phyloP scores from a whole-genome alignment of 1,140 invertebrate species.

The Drosophila ficusphila region DNA sequence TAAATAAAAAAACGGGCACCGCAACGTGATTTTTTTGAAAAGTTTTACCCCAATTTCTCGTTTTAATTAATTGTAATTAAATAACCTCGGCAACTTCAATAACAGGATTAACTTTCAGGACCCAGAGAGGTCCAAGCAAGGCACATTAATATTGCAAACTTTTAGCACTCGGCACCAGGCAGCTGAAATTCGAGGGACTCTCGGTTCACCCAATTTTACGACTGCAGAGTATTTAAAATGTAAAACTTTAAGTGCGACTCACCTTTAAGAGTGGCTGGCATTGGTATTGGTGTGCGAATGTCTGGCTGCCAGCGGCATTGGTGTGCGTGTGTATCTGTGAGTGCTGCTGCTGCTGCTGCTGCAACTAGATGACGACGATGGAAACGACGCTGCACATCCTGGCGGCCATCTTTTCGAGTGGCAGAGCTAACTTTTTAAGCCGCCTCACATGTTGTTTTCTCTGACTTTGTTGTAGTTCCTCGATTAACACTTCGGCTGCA shows the following conservation, averaged over 20 bases:
- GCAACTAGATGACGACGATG: conserved; percentile 50
- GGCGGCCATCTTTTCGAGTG: conserved; percentile 73
- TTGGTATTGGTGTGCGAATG: conserved; percentile 24
- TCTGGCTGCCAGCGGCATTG: conserved; percentile 24
- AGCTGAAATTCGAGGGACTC: conserved; percentile 15
- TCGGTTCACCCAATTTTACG: conserved; percentile 54
- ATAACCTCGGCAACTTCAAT: no score
- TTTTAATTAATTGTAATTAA: neutral
- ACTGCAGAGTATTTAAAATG: conserved; percentile 62
- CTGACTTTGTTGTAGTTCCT: conserved; percentile 30
- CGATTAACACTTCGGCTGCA: conserved; percentile 65
- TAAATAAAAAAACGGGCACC: no score
- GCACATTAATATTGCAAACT: conserved; percentile 12
- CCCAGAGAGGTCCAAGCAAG: neutral
- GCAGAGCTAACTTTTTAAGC: conserved; percentile 38
- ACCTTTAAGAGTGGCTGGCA: conserved; percentile 66
- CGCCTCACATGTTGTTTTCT: conserved; percentile 57
- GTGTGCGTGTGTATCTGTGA: conserved; percentile 32
- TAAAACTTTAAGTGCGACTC: conserved; percentile 65
- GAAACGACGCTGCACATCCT: conserved; percentile 56
- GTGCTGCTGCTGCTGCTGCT: conserved; percentile 29
- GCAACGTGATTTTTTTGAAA: no score
- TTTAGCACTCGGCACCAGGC: neutral
- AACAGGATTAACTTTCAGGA: neutral
- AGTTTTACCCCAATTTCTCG: no score